Evolutionary conservation across 23 tunicate genomes (phyloP).

Genomic region (Oikopleura vanhoeffeni): DNA sequence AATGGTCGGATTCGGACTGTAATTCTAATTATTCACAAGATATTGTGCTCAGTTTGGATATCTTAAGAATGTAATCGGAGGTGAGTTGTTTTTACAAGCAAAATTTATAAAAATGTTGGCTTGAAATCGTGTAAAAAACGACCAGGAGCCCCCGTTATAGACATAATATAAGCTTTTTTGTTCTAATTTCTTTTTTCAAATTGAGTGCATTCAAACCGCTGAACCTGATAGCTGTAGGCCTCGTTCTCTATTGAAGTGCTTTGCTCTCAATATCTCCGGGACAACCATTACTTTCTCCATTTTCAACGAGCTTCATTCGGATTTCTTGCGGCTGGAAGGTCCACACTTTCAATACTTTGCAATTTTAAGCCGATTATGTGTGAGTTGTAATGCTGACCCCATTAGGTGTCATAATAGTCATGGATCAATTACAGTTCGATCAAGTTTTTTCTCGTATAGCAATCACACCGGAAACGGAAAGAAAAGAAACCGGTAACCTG

Average conservation of each 20-base stretch:
- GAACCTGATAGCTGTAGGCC: not conserved
- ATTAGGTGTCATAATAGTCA: not conserved
- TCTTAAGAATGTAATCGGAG: no score
- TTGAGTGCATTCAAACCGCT: not conserved
- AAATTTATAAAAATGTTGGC: no score
- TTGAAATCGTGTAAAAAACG: no score
- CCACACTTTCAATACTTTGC: not conserved
- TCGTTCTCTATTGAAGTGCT: not conserved
- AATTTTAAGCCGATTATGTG: not conserved
- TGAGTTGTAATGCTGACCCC: not conserved
- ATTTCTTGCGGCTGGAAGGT: not conserved
- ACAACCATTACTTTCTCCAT: not conserved
- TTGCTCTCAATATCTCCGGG: not conserved
- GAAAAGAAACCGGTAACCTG: not conserved
- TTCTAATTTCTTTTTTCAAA: no score
- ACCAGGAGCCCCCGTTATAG: no score
- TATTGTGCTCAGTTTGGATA: no score
- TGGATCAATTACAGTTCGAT: not conserved
- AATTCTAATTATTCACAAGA: no score
- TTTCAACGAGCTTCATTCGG: not conserved
- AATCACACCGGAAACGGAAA: not conserved
- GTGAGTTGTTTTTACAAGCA: no score
- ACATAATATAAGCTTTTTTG: no score
- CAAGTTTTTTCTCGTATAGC: not conserved
- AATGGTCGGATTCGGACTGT: no score